Conservation (phyloP, 2,797 vertebrate genomes). For the Spinibarbus caldwelli region DNA sequence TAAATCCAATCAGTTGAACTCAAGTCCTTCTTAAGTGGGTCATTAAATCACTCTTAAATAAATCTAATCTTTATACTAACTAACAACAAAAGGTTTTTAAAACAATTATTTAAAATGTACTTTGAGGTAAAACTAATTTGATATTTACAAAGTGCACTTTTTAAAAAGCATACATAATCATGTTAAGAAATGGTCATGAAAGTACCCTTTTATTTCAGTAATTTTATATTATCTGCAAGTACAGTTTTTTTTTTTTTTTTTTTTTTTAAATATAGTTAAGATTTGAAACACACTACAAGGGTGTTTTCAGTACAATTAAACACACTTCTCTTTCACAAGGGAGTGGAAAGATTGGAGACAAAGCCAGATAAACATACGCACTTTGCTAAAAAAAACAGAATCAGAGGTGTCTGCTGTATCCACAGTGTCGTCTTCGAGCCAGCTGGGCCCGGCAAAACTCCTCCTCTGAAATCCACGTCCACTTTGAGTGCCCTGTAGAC, state of each 20-base stretch:
- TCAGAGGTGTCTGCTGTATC: constrained; percentile 85
- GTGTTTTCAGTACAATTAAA: background rate
- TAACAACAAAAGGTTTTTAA: background rate
- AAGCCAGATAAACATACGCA: constrained; percentile 63
- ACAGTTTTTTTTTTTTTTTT: background rate
- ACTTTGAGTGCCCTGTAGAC: constrained; percentile 78
- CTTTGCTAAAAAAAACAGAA: constrained; percentile 96
- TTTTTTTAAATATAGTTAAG: background rate
- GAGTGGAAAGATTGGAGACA: background rate
- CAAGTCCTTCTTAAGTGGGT: background rate
- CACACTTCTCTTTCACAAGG: background rate
- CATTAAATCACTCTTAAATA: background rate
- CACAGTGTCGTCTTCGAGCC: constrained; percentile 88
- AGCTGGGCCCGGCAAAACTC: constrained; percentile 89
- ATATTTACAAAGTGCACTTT: background rate
- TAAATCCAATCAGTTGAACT: background rate
- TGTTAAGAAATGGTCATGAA: background rate
- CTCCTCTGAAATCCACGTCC: constrained; percentile 78
- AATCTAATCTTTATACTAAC: background rate
- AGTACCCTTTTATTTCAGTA: background rate
- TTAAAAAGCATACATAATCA: background rate
- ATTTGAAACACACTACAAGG: background rate
- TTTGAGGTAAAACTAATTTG: background rate
- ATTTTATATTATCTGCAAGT: background rate
- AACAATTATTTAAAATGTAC: background rate